Evolutionary conservation across 2,797 vertebrate genomes (phyloP).

Genomic region (Mus minutoides): DNA sequence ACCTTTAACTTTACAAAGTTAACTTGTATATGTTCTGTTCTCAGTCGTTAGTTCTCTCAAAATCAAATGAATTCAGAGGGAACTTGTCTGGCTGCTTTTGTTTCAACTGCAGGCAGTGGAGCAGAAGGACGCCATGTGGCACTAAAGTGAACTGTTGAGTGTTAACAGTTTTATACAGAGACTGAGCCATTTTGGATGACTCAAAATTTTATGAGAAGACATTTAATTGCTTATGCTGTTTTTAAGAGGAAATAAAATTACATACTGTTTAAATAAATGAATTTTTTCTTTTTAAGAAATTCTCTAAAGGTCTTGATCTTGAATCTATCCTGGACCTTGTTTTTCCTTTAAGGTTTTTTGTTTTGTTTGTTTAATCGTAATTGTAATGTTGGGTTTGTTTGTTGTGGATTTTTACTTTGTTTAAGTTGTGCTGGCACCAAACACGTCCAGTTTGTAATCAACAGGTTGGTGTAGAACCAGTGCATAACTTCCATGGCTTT

Average conservation of each 20-base stretch:
- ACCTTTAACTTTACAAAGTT: constrained; percentile 85
- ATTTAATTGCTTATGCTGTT: constrained; percentile 81
- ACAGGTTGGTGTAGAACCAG: constrained; percentile 71
- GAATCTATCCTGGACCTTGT: constrained; percentile 91
- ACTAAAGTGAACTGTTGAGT: constrained; percentile 84
- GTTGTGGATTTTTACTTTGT: neutral
- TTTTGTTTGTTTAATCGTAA: constrained; percentile 77
- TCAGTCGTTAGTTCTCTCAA: constrained; percentile 80
- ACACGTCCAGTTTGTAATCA: constrained; percentile 92
- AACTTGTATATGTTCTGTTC: constrained; percentile 80
- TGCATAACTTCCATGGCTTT: constrained; percentile 87
- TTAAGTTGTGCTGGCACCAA: constrained; percentile 90
- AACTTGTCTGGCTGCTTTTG: constrained; percentile 89
- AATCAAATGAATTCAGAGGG: constrained; percentile 82
- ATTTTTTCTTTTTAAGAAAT: constrained; percentile 79
- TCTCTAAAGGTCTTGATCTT: constrained; percentile 87
- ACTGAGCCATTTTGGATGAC: constrained; percentile 86
- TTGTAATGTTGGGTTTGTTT: constrained; percentile 68
- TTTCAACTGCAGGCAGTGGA: constrained; percentile 89
- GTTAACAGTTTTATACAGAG: constrained; percentile 86
- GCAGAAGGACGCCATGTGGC: constrained; percentile 86
- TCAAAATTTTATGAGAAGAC: constrained; percentile 91
- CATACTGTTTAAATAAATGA: constrained; percentile 79
- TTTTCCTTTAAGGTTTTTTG: constrained; percentile 80
- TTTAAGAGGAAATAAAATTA: constrained; percentile 87